Evolutionary conservation across 2,888 invertebrate genomes (phyloP), one percentile per base, ranked within the genome.

Genomic region (Ichneumoninae sp.): DNA sequence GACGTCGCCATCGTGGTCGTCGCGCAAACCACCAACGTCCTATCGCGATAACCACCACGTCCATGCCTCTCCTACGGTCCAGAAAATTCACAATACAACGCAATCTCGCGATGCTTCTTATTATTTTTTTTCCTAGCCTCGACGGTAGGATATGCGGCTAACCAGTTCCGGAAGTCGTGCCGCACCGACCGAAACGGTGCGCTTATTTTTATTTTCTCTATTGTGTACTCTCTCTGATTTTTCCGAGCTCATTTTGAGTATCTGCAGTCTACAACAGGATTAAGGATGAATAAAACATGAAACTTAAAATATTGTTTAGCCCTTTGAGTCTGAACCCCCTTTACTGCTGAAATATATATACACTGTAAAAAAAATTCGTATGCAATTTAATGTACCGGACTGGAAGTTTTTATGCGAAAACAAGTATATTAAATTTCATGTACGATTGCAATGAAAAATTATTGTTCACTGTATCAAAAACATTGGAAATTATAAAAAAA

Each of bases 151-250:
- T 82, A 54, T 81, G 85, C 79, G 85, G 85, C 85, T 85, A 85
- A 85, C 85, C 85, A 85, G 79, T 76, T 79, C 85, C 85, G 82
- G 85, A 82, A 76, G 70, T 81, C 78, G 70, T 69, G 40, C 30
- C 19, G 54, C 44, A 47, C 36, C 33, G 26, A 63, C 73, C 63
- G 63, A 69, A 73, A 69, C 73, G 54, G 22, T 57, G 3, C n/a
- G 10, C 10, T 65, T 19, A 6, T 16, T 57, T 52, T 78, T 81
- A 57, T 47, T 70, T 40, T 52, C 66, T 75, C 54, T n/a, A 26
- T 54, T 36, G 40, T 10, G 40, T 40, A 40, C 26, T 66, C 10
- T 66, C 60, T 74, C 60, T 73, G 63, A 50, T 78, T 78, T 52
- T 76, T 30, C n/a, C 71, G 76, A 81, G 19, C 36, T 75, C 52